A percentile compares a stretch with the other conserved stretches of the same genome.
These are phyloP conservation scores for Caenorhabditis tropicalis DNA, from an alignment of 1,140 invertebrate species.

Conservation along the genomic window DNA sequence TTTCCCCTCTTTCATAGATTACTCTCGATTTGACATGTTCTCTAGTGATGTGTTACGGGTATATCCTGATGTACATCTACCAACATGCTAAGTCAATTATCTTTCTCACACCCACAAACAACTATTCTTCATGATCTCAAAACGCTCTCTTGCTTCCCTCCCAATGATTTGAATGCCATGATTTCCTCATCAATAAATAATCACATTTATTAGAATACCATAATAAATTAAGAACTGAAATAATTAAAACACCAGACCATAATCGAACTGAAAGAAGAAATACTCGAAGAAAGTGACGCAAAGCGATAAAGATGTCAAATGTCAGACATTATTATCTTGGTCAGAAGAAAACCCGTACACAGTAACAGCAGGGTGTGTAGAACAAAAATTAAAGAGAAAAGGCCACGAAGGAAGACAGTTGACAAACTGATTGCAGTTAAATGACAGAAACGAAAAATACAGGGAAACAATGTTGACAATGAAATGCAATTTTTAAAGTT, in stretches of 20 bases:
- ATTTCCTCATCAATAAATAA: not conserved
- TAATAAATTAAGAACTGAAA: not conserved
- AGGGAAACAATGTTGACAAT: not conserved
- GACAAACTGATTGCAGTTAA: not conserved
- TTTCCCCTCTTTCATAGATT: not conserved
- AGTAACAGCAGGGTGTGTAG: not conserved
- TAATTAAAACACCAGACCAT: not conserved
- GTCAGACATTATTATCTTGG: constrained; percentile 9
- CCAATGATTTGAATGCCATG: not conserved
- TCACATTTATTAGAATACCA: not conserved
- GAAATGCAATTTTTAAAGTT: no score
- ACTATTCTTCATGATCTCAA: not conserved
- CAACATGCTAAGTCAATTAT: constrained; percentile 15
- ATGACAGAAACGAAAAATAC: not conserved
- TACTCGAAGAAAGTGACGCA: constrained; percentile 30
- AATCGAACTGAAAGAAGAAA: constrained; percentile 1
- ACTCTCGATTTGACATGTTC: constrained; percentile 44
- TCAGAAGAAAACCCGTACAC: constrained; percentile 23
- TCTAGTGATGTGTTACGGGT: constrained; percentile 41
- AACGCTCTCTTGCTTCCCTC: not conserved
- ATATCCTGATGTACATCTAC: constrained; percentile 24
- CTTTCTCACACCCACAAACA: not conserved
- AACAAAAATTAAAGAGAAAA: not conserved
- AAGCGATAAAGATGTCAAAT: not conserved
- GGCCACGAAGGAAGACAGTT: not conserved